Evolutionary conservation across 2,797 vertebrate species (phyloP).

Genomic region (Antennarius maculatus): DNA sequence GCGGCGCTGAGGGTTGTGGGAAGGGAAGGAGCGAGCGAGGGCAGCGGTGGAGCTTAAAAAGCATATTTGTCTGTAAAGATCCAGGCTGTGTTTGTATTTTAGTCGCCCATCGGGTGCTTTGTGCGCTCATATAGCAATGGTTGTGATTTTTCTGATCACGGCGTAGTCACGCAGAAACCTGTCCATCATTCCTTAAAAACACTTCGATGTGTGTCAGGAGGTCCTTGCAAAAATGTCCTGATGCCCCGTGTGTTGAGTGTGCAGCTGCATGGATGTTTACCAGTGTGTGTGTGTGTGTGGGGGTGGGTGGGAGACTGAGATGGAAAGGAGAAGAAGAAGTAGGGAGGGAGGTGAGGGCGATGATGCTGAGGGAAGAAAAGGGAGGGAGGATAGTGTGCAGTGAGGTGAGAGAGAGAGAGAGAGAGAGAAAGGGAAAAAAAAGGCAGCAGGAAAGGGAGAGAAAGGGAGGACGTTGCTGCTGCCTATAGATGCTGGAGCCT

Average conservation of each 20-base stretch:
- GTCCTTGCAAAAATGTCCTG: constrained; percentile 7
- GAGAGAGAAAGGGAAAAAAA: constrained; percentile 42
- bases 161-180: constrained; percentile 31
- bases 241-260: not conserved
- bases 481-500: constrained; percentile 83
- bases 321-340: constrained; percentile 50
- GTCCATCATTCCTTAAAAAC: constrained; percentile 55
- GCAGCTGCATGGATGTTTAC: constrained; percentile 62
- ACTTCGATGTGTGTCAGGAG: constrained; percentile 47
- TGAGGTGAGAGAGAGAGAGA: constrained; percentile 49
- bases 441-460: constrained; percentile 74
- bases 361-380: constrained; percentile 71
- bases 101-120: constrained; percentile 37
- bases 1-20: constrained; percentile 8
- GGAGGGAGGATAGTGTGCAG: constrained; percentile 63
- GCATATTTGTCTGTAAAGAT: constrained; percentile 36
- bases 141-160: constrained; percentile 42
- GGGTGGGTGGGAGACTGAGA: constrained; percentile 49
- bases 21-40: constrained; percentile 1
- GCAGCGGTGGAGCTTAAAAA: constrained; percentile 37
- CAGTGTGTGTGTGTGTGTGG: constrained; percentile 46
- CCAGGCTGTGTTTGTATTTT: constrained; percentile 32
- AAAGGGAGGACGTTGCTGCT: constrained; percentile 72
- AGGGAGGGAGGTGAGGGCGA: constrained; percentile 30
- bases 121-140: constrained; percentile 22